These are phyloP conservation scores for Euclidia mi DNA, from an alignment of 2,888 invertebrate species.

Conservation along the genomic window DNA sequence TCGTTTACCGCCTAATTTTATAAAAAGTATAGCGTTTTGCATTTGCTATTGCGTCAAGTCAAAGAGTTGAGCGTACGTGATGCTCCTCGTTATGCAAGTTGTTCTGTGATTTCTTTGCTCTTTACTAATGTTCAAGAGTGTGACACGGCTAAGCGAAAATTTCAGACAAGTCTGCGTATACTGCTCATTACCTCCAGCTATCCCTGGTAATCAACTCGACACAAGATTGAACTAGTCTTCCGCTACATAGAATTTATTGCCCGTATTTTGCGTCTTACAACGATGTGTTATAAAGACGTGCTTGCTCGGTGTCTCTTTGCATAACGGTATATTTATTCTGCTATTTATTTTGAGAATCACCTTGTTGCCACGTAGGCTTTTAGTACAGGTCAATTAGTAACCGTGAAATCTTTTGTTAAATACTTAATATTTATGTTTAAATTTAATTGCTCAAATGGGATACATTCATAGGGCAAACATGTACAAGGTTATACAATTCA, in stretches of 20 bases:
- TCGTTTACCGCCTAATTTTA: too few species aligned
- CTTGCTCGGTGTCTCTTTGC: too few species aligned
- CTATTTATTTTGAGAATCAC: too few species aligned
- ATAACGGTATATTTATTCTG: too few species aligned
- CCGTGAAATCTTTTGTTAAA: too few species aligned
- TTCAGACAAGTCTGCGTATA: conserved; percentile 25
- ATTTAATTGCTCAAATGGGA: too few species aligned
- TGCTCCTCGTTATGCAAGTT: conserved; percentile 66
- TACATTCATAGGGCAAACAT: too few species aligned
- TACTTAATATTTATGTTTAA: too few species aligned
- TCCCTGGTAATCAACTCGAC: conserved; percentile 30
- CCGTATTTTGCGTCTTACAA: conserved; percentile 7
- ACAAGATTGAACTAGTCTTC: conserved; percentile 21
- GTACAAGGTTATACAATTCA: too few species aligned
- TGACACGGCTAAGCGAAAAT: conserved; percentile 28
- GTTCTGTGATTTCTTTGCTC: conserved; percentile 57
- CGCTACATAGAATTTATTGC: conserved; percentile 6
- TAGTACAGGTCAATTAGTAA: too few species aligned
- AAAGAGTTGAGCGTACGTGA: conserved; percentile 53
- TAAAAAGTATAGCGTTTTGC: conserved; percentile 1
- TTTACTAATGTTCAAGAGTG: conserved; percentile 43
- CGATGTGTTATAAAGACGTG: neutral
- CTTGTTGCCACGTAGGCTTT: too few species aligned
- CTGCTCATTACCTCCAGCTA: conserved; percentile 24
- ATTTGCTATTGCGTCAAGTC: conserved; percentile 56